Conservation (phyloP, 2,888 invertebrate genomes). For the Prenolepis imparis region DNA sequence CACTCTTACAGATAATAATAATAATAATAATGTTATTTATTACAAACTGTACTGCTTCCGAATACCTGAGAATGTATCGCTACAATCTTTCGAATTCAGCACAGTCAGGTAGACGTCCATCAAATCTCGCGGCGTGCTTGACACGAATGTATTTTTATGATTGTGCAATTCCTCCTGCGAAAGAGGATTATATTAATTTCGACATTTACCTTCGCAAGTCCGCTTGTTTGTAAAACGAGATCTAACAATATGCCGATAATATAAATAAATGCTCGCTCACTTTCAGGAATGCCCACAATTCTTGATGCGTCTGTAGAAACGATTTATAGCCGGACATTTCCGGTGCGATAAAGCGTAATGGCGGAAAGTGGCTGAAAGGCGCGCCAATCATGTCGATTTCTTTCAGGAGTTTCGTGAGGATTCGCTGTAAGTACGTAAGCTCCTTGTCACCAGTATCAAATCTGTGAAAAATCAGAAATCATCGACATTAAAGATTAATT, state of each 20-base stretch:
- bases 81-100: slow-evolving; percentile 88
- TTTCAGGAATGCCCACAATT: slow-evolving; percentile 91
- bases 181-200: slow-evolving; percentile 25
- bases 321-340: slow-evolving; percentile 92
- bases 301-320: slow-evolving; percentile 91
- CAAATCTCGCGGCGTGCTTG: slow-evolving; percentile 90
- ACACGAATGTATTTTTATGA: slow-evolving; percentile 90
- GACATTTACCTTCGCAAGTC: neutral
- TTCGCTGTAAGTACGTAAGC: slow-evolving; percentile 89
- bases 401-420: slow-evolving; percentile 91
- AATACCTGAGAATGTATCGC: slow-evolving; percentile 86
- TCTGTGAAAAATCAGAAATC: slow-evolving; percentile 47
- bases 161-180: slow-evolving; percentile 89
- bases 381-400: slow-evolving; percentile 94
- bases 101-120: slow-evolving; percentile 94
- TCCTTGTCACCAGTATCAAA: slow-evolving; percentile 89
- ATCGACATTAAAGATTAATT: slow-evolving; percentile 13
- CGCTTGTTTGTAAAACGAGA: neutral
- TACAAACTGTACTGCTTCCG: neutral
- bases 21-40: neutral
- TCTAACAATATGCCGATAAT: neutral
- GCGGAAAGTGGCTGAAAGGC: slow-evolving; percentile 93
- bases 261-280: slow-evolving; percentile 72
- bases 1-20: neutral
- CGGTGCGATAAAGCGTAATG: slow-evolving; percentile 91